Percentiles rank a stretch among this genome's conserved stretches.
These are phyloP conservation scores for Ceryle rudis DNA, from an alignment of 2,797 vertebrate genomes.

Conservation along the genomic window DNA sequence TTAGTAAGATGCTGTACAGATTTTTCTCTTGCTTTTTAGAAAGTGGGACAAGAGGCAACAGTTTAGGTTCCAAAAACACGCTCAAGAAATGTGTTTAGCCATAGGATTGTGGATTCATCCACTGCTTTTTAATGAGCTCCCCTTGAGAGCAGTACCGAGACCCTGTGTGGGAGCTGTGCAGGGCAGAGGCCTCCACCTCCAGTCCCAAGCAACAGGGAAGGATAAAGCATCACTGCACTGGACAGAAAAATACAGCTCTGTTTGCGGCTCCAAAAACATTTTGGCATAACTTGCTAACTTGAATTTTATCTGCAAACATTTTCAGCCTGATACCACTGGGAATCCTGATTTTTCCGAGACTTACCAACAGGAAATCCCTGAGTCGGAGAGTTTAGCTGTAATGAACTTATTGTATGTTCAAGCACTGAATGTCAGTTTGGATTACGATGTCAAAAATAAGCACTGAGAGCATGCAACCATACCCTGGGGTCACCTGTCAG, in stretches of 20 bases:
- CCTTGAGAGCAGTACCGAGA: neutral
- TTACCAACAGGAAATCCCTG: constrained; percentile 65
- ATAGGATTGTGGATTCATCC: neutral
- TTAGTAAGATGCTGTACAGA: neutral
- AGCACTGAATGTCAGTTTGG: constrained; percentile 11
- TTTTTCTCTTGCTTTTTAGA: neutral
- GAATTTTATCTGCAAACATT: constrained; percentile 35
- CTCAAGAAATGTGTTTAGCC: neutral
- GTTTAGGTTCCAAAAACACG: neutral
- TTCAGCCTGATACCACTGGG: neutral
- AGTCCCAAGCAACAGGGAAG: neutral
- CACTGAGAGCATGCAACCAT: neutral
- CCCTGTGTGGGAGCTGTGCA: neutral
- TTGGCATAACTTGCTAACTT: neutral
- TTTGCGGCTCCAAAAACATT: neutral
- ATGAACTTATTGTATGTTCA: constrained; percentile 59
- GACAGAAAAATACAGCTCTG: neutral
- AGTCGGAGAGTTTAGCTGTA: constrained; percentile 28
- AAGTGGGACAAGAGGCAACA: neutral
- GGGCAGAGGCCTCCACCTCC: neutral
- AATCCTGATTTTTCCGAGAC: constrained; percentile 28
- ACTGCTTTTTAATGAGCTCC: neutral
- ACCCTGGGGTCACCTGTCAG: constrained; percentile 51
- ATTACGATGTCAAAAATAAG: constrained; percentile 55
- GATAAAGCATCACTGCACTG: neutral